phyloP scores from a whole-genome alignment of 2,113 vertebrate species.

The Lepisosteus oculatus region DNA sequence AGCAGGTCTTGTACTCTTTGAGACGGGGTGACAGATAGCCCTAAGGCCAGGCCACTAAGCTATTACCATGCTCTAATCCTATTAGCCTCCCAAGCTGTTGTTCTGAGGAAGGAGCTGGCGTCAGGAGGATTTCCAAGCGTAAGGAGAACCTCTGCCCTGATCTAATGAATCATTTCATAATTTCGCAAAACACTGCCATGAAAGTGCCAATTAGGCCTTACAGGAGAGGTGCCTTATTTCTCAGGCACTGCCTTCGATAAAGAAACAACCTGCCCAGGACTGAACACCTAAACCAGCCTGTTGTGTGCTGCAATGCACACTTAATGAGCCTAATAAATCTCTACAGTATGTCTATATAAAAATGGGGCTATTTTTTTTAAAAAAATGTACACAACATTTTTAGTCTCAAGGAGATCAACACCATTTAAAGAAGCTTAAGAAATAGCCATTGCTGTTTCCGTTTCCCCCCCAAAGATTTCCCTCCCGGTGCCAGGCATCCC shows the following conservation, averaged over 20 bases:
- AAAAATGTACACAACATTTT: too few relatives aligned
- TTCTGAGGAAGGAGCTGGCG: conserved; percentile 40
- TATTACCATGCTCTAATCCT: conserved; percentile 60
- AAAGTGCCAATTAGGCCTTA: conserved; percentile 11
- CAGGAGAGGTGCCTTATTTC: not conserved
- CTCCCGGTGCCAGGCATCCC: too few relatives aligned
- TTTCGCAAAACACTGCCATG: conserved; percentile 43
- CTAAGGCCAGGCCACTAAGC: conserved; percentile 56
- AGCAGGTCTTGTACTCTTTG: conserved; percentile 28
- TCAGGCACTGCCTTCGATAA: not conserved
- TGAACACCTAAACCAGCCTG: not conserved
- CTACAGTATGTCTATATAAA: too few relatives aligned
- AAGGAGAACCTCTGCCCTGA: conserved; percentile 39
- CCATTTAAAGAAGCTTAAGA: too few relatives aligned
- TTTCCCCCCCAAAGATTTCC: too few relatives aligned
- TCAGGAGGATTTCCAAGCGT: conserved; percentile 37
- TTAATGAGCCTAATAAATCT: too few relatives aligned
- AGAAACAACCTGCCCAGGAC: not conserved
- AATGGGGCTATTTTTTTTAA: too few relatives aligned
- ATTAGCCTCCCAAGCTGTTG: conserved; percentile 63
- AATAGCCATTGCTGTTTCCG: too few relatives aligned
- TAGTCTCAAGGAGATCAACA: too few relatives aligned
- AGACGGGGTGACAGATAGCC: conserved; percentile 46
- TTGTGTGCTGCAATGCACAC: too few relatives aligned
- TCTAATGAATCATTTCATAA: conserved; percentile 38